A percentile compares a stretch with the other conserved stretches of the same genome.
Conservation (phyloP, 2,113 vertebrate species). For the Hippocampus zosterae region DNA sequence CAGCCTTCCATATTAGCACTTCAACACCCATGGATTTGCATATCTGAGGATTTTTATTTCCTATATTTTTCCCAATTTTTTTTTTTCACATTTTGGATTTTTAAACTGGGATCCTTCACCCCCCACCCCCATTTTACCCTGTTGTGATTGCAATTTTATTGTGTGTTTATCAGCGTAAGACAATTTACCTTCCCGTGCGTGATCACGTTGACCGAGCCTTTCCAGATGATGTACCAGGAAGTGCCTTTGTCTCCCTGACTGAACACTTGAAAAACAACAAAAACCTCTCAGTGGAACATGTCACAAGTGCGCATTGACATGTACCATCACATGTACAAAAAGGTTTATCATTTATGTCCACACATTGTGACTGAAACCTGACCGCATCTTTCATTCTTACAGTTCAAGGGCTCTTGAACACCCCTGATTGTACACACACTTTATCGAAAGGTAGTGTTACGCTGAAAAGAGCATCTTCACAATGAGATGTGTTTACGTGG, state of each 20-base stretch:
- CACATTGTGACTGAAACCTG: background rate
- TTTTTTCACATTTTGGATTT: too few species aligned
- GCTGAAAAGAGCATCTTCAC: background rate
- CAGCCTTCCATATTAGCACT: too few species aligned
- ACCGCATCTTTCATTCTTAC: conserved; percentile 8
- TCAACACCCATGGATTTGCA: too few species aligned
- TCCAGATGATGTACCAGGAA: conserved; percentile 98
- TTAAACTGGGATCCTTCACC: too few species aligned
- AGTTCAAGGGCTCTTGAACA: background rate
- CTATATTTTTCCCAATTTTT: too few species aligned
- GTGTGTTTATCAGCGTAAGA: too few species aligned
- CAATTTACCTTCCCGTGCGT: conserved; percentile 86
- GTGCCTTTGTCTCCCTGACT: conserved; percentile 96
- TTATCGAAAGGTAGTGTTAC: background rate
- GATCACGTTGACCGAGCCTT: conserved; percentile 94
- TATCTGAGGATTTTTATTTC: too few species aligned
- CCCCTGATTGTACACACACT: background rate
- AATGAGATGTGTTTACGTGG: conserved; percentile 12
- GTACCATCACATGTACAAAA: background rate
- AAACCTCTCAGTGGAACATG: background rate
- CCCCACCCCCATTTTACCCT: too few species aligned
- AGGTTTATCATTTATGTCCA: background rate
- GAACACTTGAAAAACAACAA: conserved; percentile 77
- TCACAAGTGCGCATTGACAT: background rate
- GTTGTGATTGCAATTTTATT: too few species aligned